These are phyloP conservation scores for Panzeria rudis DNA, from an alignment of 2,888 invertebrate genomes.

Conservation along the genomic window DNA sequence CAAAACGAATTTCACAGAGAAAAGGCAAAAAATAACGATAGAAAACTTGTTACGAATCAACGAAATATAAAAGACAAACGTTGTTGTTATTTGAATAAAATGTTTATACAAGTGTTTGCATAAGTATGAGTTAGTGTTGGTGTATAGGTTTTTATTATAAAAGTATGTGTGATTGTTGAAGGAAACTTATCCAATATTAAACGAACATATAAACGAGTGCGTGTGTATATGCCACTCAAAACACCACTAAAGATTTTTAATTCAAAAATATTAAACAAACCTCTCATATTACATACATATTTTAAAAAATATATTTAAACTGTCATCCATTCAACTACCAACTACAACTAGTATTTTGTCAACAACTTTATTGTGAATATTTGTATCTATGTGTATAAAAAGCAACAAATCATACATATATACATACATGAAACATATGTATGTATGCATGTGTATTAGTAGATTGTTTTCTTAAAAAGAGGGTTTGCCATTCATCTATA, in stretches of 20 bases:
- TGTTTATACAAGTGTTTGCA: slow-evolving; percentile 35
- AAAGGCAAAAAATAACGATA: slow-evolving; percentile 48
- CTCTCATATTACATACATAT: background rate
- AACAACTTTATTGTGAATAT: slow-evolving; percentile 19
- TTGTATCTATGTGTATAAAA: background rate
- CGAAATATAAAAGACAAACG: slow-evolving; percentile 19
- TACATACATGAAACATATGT: background rate
- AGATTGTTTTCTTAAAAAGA: slow-evolving; percentile 8
- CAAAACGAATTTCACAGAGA: slow-evolving; percentile 59
- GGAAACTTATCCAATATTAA: slow-evolving; percentile 39
- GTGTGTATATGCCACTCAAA: background rate
- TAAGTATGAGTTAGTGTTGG: slow-evolving; percentile 17
- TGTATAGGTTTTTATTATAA: slow-evolving; percentile 14
- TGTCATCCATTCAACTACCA: background rate
- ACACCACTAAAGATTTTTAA: slow-evolving; percentile 20
- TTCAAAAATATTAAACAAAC: slow-evolving; percentile 34
- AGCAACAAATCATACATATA: background rate
- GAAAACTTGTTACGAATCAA: slow-evolving; percentile 5
- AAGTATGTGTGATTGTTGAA: slow-evolving; percentile 9
- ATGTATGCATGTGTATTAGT: background rate
- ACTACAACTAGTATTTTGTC: slow-evolving; percentile 7
- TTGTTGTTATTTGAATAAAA: slow-evolving; percentile 56
- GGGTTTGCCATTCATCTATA: slow-evolving; percentile 14
- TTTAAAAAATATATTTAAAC: background rate
- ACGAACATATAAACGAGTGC: slow-evolving; percentile 24